Conservation (phyloP, 2,888 invertebrate species). For the Leuctra nigra region DNA sequence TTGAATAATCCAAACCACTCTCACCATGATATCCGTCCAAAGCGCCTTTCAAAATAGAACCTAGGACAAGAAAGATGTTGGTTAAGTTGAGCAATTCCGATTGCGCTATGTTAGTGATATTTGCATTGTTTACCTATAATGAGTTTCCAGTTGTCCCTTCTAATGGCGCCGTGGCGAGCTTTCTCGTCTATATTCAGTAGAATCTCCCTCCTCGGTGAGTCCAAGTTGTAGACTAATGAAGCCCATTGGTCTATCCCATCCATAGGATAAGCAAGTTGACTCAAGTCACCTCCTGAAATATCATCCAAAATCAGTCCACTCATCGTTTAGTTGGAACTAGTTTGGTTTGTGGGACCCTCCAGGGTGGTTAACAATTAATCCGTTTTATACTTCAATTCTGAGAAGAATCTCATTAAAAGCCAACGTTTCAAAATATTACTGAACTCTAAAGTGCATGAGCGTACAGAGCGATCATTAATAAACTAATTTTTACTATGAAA, state of each 20-base stretch:
- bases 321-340: no score
- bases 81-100: background rate
- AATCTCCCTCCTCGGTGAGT: conserved; percentile 52
- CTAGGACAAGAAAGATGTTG: conserved; percentile 28
- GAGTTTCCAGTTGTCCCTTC: conserved; percentile 46
- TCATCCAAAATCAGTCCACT: no score
- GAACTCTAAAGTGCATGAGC: no score
- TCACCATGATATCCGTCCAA: conserved; percentile 44
- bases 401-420: no score
- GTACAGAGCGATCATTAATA: no score
- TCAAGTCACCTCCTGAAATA: conserved; percentile 33
- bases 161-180: conserved; percentile 42
- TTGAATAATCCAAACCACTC: conserved; percentile 38
- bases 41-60: conserved; percentile 35
- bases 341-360: no score
- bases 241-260: conserved; percentile 67
- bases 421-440: no score
- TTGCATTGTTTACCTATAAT: conserved; percentile 41
- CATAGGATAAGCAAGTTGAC: conserved; percentile 39
- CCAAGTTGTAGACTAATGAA: conserved; percentile 47
- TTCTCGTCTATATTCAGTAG: conserved; percentile 65
- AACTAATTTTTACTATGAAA: no score
- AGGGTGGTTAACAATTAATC: no score
- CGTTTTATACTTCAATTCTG: no score
- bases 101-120: background rate